Evolutionary conservation across 2,888 invertebrate genomes (phyloP), one percentile per base, ranked within the genome.

Genomic region (Julus scandinavius): DNA sequence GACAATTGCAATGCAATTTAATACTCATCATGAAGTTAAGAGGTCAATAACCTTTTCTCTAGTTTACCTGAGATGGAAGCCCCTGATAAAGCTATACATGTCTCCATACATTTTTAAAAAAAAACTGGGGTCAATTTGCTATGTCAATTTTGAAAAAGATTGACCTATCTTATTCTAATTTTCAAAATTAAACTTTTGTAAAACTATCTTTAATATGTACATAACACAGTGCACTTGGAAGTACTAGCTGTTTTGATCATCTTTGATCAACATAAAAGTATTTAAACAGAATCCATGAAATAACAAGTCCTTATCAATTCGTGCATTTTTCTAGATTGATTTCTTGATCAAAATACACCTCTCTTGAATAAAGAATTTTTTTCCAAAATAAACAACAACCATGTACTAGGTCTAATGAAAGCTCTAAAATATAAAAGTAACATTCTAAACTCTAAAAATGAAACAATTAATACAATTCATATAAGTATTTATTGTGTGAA

Each of bases 1-100:
- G 29, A 29, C 72, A 29, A 2, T 72, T 29, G 29, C 29, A 29
- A 72, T n/a, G 72, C 72, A 72, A 9, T 29, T 29, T 29, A 29
- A 29, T 9, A 11, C 72, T 72, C 45, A 45, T 45, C 45, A 63
- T n/a, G 38, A 13, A 7, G 80, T 15, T 15, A 2, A 29, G 29
- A 80, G 80, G 80, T 80, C 80, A 80, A 38, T 38, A 38, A 80
- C 80, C 15, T 80, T 80, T 80, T 38, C 38, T 40, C 80, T 40
- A 13, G 38, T 80, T 80, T 6, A 13, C 80, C 38, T 80, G 5
- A 72, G 29, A 29, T 72, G 29, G 29, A 72, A 3, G 20, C 63
- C 63, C 11, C 20, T 63, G 63, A 9, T 9, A 11, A 29, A 29
- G 6, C 2, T 72, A 3, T 15, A 38, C 38, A 38, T 15, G 15